These are phyloP conservation scores for Chesias legatella DNA, from an alignment of 2,888 invertebrate genomes.

Conservation along the genomic window DNA sequence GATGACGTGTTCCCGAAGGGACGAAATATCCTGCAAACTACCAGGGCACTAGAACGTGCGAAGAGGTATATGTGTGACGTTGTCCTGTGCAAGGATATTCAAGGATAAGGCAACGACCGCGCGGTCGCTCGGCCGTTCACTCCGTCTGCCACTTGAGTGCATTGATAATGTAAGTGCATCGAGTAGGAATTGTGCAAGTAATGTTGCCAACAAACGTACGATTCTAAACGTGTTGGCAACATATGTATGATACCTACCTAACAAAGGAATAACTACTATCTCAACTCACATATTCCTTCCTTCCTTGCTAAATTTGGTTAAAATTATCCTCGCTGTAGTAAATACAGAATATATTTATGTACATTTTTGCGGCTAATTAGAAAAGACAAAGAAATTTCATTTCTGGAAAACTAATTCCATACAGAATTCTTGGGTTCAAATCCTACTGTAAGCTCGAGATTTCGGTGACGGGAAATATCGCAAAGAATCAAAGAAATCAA, in stretches of 20 bases:
- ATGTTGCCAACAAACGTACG: slow-evolving; percentile 6
- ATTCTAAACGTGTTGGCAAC: slow-evolving; percentile 17
- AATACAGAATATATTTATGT: too few relatives aligned
- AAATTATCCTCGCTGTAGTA: too few relatives aligned
- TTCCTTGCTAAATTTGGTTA: too few relatives aligned
- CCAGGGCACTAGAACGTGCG: slow-evolving; percentile 65
- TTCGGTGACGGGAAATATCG: too few relatives aligned
- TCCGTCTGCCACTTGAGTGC: slow-evolving; percentile 33
- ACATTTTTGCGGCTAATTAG: too few relatives aligned
- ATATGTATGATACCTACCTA: background rate
- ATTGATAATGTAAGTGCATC: slow-evolving; percentile 28
- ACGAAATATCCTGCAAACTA: slow-evolving; percentile 79
- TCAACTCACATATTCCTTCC: too few relatives aligned
- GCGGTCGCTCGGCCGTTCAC: slow-evolving; percentile 56
- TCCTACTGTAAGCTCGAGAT: too few relatives aligned
- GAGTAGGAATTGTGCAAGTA: slow-evolving; percentile 15
- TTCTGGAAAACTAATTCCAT: too few relatives aligned
- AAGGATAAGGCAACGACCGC: slow-evolving; percentile 73
- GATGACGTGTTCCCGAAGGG: slow-evolving; percentile 75
- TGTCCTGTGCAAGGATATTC: slow-evolving; percentile 76
- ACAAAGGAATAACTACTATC: too few relatives aligned
- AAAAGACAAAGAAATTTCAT: too few relatives aligned
- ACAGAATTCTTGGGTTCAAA: too few relatives aligned
- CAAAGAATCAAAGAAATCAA: too few relatives aligned
- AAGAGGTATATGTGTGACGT: slow-evolving; percentile 51